phyloP scores from a whole-genome alignment of 2,113 vertebrate species.

The Limanda limanda region DNA sequence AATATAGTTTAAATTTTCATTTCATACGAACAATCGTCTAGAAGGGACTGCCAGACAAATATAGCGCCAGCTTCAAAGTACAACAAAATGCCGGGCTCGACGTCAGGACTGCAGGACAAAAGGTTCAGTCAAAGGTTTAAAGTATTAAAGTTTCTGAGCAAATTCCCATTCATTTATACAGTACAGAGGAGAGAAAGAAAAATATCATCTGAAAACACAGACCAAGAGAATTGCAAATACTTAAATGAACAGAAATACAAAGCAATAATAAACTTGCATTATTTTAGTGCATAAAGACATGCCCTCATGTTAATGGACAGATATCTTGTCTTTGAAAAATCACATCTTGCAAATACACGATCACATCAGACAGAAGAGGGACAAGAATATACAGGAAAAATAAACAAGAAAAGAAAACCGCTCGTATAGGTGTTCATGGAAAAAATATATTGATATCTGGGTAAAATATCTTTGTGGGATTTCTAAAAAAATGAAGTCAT shows the following conservation, averaged over 20 bases:
- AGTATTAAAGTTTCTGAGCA: conserved; percentile 61
- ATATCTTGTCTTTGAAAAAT: conserved; percentile 66
- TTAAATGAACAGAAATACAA: conserved; percentile 58
- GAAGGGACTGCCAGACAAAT: conserved; percentile 66
- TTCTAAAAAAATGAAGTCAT: conserved; percentile 41
- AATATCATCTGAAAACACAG: conserved; percentile 24
- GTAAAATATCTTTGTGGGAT: conserved; percentile 43
- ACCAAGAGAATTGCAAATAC: conserved; percentile 30
- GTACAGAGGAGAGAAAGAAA: conserved; percentile 51
- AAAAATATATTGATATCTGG: conserved; percentile 42
- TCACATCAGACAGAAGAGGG: background rate
- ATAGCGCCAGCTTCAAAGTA: conserved; percentile 66
- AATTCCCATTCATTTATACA: conserved; percentile 63
- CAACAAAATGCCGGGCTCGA: conserved; percentile 62
- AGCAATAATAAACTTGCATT: conserved; percentile 63
- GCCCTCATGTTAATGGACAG: conserved; percentile 68
- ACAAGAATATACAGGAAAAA: conserved; percentile 4
- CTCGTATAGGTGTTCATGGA: conserved; percentile 43
- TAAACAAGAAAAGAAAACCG: conserved; percentile 33
- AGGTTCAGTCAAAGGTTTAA: conserved; percentile 67
- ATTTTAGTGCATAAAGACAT: conserved; percentile 80
- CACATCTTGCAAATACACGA: conserved; percentile 57
- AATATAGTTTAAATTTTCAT: conserved; percentile 70
- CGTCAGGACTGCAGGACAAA: conserved; percentile 63
- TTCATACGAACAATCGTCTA: conserved; percentile 73